phyloP scores from a whole-genome alignment of 1,140 invertebrate genomes.

The Drosophila willistoni region DNA sequence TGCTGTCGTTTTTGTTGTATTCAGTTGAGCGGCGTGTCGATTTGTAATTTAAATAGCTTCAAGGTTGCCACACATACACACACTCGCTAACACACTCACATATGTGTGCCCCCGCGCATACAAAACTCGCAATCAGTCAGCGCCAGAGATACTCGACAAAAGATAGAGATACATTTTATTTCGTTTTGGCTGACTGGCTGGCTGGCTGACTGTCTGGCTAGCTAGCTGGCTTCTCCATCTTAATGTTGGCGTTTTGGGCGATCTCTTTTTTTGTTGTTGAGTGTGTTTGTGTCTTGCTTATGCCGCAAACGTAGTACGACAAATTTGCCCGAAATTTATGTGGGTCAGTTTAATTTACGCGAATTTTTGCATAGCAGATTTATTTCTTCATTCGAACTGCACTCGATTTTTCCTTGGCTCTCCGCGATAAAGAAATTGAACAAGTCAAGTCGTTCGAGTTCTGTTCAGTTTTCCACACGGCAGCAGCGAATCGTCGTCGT shows the following conservation, averaged over 20 bases:
- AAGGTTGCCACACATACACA: constrained; percentile 65
- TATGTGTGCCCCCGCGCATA: constrained; percentile 67
- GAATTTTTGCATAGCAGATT: constrained; percentile 58
- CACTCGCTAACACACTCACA: constrained; percentile 25
- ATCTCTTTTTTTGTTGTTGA: constrained; percentile 49
- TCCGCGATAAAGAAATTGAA: constrained; percentile 18
- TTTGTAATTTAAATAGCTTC: constrained; percentile 82
- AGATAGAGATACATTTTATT: constrained; percentile 59
- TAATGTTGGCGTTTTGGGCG: constrained; percentile 6
- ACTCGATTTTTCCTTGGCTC: constrained; percentile 44
- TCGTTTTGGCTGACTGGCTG: constrained; percentile 15
- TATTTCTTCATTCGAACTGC: constrained; percentile 54
- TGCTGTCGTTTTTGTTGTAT: constrained; percentile 4
- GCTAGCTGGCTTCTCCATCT: background rate
- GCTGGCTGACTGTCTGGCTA: background rate
- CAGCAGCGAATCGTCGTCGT: background rate
- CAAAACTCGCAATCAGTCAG: constrained; percentile 63
- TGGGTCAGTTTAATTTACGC: constrained; percentile 81
- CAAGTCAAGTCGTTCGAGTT: background rate
- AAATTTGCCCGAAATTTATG: constrained; percentile 65
- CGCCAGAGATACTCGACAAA: constrained; percentile 46
- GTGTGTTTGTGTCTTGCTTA: constrained; percentile 16
- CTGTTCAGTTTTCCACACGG: constrained; percentile 38
- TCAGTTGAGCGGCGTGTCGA: constrained; percentile 50
- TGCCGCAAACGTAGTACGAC: constrained; percentile 69